Conservation (phyloP, 2,797 vertebrate species). For the Anniella stebbinsi region DNA sequence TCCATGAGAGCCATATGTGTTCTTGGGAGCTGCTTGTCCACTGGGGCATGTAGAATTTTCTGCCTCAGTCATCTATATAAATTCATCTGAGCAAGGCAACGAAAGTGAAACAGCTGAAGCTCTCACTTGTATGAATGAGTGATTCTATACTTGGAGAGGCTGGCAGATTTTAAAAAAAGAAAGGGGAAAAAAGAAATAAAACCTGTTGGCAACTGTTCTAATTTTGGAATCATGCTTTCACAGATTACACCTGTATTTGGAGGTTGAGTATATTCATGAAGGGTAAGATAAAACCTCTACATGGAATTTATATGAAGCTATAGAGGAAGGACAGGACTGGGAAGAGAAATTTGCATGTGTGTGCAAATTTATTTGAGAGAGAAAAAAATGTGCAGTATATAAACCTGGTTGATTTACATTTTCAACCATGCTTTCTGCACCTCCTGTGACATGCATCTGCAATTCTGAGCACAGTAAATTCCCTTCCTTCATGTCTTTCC, state of each 20-base stretch:
- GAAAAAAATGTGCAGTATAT: neutral
- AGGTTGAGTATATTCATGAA: conserved; percentile 8
- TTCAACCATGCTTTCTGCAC: conserved; percentile 9
- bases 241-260: neutral
- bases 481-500: neutral
- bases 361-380: conserved; percentile 17
- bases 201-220: neutral
- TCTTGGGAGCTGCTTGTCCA: conserved; percentile 11
- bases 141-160: conserved; percentile 15
- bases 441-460: neutral
- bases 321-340: neutral
- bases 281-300: conserved; percentile 9
- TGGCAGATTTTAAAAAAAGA: neutral
- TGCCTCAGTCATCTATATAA: conserved; percentile 10
- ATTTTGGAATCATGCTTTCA: conserved; percentile 4
- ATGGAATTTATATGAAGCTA: conserved; percentile 29
- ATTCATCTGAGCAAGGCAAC: conserved; percentile 21
- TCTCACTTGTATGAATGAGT: conserved; percentile 20
- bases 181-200: no score
- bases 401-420: neutral
- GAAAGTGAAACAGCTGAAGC: conserved; percentile 24
- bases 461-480: neutral
- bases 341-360: neutral
- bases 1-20: neutral
- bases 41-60: conserved; percentile 27